Evolutionary conservation across 2,888 invertebrate species (phyloP).

Genomic region (Hyalella azteca): DNA sequence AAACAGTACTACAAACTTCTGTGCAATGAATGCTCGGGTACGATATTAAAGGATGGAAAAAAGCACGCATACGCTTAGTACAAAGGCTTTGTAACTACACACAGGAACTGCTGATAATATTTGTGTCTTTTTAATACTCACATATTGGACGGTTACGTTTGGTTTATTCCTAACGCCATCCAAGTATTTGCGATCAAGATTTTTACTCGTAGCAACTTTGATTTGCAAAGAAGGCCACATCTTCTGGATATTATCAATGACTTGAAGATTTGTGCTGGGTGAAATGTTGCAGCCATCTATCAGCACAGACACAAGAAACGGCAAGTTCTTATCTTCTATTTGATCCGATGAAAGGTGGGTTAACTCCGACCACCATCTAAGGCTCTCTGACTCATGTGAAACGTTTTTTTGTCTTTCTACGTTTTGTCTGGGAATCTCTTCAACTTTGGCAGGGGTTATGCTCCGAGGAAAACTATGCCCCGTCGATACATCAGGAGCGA

Average conservation of each 20-base stretch:
- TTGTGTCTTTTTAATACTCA: no score
- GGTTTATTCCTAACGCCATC: neutral
- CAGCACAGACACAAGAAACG: slow-evolving; percentile 39
- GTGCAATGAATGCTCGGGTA: no score
- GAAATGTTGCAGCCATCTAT: slow-evolving; percentile 44
- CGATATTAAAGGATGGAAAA: no score
- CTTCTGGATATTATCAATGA: neutral
- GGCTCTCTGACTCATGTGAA: neutral
- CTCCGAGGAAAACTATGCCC: neutral
- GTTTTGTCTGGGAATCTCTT: neutral
- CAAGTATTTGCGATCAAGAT: neutral
- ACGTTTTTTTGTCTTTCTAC: neutral
- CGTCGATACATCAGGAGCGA: neutral
- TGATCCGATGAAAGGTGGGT: neutral
- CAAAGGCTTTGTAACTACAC: no score
- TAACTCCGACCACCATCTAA: slow-evolving; percentile 6
- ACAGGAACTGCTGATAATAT: no score
- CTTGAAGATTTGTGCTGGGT: neutral
- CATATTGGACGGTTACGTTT: slow-evolving; percentile 10
- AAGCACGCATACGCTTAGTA: no score
- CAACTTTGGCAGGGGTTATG: neutral
- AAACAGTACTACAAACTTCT: no score
- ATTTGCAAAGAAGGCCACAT: slow-evolving; percentile 5
- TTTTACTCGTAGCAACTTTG: neutral
- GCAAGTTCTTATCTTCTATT: neutral